phyloP scores from a whole-genome alignment of 2,888 invertebrate species.

The Electrophaes corylata region DNA sequence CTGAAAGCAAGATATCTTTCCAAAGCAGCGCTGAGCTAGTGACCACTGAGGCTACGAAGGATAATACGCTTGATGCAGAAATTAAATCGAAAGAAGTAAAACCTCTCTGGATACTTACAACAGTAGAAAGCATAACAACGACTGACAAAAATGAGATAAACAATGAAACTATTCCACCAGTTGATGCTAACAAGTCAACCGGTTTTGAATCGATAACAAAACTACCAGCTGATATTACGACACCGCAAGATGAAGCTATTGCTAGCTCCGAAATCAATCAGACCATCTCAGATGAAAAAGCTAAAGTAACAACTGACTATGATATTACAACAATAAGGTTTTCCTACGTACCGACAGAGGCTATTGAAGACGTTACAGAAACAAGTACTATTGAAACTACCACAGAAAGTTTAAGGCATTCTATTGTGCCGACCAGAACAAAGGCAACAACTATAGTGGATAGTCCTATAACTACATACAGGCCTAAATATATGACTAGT shows the following conservation, averaged over 20 bases:
- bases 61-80: conserved; percentile 43
- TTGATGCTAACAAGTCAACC: conserved; percentile 65
- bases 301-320: conserved; percentile 61
- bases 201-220: conserved; percentile 81
- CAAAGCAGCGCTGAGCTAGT: conserved; percentile 58
- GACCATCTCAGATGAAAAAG: conserved; percentile 47
- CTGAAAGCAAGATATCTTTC: conserved; percentile 66
- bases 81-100: conserved; percentile 47
- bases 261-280: conserved; percentile 58
- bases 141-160: conserved; percentile 50
- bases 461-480: conserved; percentile 70
- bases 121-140: conserved; percentile 48
- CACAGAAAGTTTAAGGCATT: conserved; percentile 61
- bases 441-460: conserved; percentile 56
- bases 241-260: conserved; percentile 68
- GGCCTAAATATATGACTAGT: conserved; percentile 67
- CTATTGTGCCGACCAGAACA: conserved; percentile 60
- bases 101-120: conserved; percentile 60
- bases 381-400: conserved; percentile 45
- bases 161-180: conserved; percentile 60
- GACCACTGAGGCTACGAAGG: conserved; percentile 48
- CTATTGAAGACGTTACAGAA: conserved; percentile 47
- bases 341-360: conserved; percentile 69
- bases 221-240: conserved; percentile 72
- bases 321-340: conserved; percentile 78